phyloP scores from a whole-genome alignment of 2,888 invertebrate genomes.

The Germaria angustata region DNA sequence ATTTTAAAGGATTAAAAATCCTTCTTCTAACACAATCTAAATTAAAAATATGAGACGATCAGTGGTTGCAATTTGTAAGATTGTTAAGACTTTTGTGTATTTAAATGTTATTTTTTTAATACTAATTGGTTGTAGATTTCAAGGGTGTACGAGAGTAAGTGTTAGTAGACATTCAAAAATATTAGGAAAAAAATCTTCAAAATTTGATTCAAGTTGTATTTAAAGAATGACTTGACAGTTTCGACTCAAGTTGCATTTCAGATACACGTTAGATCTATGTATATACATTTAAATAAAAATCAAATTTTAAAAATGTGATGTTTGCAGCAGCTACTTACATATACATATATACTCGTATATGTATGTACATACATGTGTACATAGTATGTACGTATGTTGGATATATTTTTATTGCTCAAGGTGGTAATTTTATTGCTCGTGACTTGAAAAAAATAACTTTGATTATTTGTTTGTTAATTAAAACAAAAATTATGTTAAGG shows the following conservation, averaged over 20 bases:
- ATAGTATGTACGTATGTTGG: too few relatives aligned
- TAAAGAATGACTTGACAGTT: conserved; percentile 27
- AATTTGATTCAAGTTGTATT: neutral
- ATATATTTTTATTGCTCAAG: too few relatives aligned
- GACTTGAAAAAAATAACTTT: conserved; percentile 8
- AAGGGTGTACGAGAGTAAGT: neutral
- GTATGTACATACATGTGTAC: too few relatives aligned
- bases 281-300: neutral
- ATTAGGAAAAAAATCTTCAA: neutral
- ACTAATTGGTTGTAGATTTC: neutral
- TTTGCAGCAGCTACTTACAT: neutral
- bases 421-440: too few relatives aligned
- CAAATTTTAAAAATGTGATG: neutral
- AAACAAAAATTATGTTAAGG: neutral
- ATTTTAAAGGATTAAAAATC: neutral
- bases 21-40: neutral
- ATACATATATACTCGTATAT: too few relatives aligned
- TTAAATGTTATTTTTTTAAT: neutral
- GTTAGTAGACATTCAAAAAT: neutral
- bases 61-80: neutral
- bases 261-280: neutral
- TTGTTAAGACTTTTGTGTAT: neutral
- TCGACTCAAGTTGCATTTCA: neutral
- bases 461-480: neutral
- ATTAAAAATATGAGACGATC: neutral